Percentiles rank a stretch among this genome's conserved stretches.
These are phyloP conservation scores for Limnephilus lunatus DNA, from an alignment of 2,888 invertebrate species.

Conservation along the genomic window DNA sequence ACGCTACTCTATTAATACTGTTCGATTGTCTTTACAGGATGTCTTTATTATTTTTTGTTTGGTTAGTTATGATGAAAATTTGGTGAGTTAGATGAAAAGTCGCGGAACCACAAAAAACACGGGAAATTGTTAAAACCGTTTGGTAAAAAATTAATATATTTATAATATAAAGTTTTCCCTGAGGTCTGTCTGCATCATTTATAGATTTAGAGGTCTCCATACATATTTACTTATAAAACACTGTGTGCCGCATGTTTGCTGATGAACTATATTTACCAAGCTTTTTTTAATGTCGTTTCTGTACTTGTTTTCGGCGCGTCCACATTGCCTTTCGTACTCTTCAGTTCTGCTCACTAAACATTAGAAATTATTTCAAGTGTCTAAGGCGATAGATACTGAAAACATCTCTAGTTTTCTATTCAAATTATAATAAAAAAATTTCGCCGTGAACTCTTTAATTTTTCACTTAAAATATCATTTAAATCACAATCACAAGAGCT, in stretches of 20 bases:
- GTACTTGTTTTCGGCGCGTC: not conserved
- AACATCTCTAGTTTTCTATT: not conserved
- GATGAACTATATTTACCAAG: not conserved
- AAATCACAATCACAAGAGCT: not conserved
- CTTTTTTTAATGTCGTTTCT: not conserved
- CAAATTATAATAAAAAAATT: not conserved
- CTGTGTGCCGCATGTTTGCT: not conserved
- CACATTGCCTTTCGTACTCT: not conserved
- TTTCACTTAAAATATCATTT: not conserved
- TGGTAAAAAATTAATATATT: not conserved
- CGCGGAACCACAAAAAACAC: too few relatives aligned
- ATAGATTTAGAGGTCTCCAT: not conserved
- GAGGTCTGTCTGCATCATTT: not conserved
- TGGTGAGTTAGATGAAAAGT: too few relatives aligned
- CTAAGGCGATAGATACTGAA: not conserved
- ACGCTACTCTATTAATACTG: too few relatives aligned
- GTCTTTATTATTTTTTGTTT: too few relatives aligned
- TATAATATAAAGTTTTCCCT: not conserved
- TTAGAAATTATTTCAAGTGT: not conserved
- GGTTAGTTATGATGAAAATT: too few relatives aligned
- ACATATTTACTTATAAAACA: not conserved
- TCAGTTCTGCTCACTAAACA: not conserved
- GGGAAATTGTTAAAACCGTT: not conserved
- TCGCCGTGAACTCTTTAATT: not conserved
- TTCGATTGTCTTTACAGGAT: too few relatives aligned